Percentiles rank a stretch among this genome's conserved stretches.
Conservation (phyloP, 2,797 vertebrate genomes). For the Petrocephalus schoutedeni region DNA sequence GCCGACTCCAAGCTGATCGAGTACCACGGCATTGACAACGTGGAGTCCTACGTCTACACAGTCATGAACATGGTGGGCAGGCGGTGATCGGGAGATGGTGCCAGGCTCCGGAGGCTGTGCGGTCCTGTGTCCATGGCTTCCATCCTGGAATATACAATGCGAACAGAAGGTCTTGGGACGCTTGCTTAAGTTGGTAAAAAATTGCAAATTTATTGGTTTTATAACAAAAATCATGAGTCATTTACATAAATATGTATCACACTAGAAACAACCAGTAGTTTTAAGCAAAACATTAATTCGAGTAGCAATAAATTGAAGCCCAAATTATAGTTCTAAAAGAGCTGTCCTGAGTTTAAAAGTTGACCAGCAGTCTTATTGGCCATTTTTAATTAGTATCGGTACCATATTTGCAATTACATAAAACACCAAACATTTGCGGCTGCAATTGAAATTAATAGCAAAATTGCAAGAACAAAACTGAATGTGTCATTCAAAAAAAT, state of each 20-base stretch:
- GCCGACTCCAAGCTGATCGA: conserved; percentile 92
- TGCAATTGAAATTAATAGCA: no score
- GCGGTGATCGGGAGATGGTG: not conserved
- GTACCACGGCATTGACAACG: conserved; percentile 86
- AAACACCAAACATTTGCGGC: not conserved
- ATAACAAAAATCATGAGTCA: not conserved
- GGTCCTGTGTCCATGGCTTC: not conserved
- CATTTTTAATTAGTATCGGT: not conserved
- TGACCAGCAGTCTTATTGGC: not conserved
- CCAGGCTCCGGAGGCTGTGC: not conserved
- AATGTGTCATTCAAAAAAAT: no score
- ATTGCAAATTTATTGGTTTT: not conserved
- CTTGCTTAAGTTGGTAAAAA: not conserved
- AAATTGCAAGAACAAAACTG: no score
- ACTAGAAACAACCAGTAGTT: not conserved
- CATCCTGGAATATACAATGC: not conserved
- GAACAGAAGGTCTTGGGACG: not conserved
- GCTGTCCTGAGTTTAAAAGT: not conserved
- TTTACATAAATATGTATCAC: not conserved
- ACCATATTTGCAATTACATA: not conserved
- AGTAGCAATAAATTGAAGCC: not conserved
- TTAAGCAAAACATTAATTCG: not conserved
- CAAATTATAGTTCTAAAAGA: not conserved
- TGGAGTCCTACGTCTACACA: conserved; percentile 94
- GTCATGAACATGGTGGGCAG: conserved; percentile 94